Conservation (phyloP, 2,797 vertebrate species). For the Peromyscus attwateri region DNA sequence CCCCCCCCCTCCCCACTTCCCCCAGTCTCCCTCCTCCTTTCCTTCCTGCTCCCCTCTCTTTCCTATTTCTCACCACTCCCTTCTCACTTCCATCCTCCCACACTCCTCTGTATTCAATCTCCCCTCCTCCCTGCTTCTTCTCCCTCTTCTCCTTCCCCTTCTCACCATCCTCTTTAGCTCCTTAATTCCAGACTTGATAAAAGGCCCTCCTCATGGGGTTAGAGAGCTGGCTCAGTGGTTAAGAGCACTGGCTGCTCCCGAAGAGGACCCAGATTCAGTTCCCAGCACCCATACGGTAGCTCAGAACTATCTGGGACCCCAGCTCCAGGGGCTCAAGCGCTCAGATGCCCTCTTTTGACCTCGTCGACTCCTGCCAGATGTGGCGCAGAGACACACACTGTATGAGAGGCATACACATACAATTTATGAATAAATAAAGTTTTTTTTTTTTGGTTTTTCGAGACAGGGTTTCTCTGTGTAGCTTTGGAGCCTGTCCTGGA, state of each 20-base stretch:
- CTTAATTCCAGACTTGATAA: neutral
- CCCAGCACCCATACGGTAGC: neutral
- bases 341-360: neutral
- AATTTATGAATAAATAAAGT: neutral
- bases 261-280: neutral
- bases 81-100: neutral
- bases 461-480: too few species aligned
- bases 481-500: too few species aligned
- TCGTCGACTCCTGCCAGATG: neutral
- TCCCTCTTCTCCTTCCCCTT: fast-evolving
- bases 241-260: neutral
- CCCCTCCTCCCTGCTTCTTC: too few species aligned
- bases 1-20: too few species aligned
- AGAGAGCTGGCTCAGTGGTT: neutral
- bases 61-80: too few species aligned
- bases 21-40: neutral
- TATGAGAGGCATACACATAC: neutral
- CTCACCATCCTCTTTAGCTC: too few species aligned
- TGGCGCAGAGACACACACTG: neutral
- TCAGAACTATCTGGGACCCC: neutral
- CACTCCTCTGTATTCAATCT: too few species aligned
- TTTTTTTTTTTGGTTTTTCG: too few species aligned
- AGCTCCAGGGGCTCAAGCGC: neutral
- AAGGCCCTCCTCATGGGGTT: neutral
- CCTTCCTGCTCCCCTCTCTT: neutral